phyloP scores from a whole-genome alignment of 2,797 vertebrate species.

The Poeciliopsis gracilis region DNA sequence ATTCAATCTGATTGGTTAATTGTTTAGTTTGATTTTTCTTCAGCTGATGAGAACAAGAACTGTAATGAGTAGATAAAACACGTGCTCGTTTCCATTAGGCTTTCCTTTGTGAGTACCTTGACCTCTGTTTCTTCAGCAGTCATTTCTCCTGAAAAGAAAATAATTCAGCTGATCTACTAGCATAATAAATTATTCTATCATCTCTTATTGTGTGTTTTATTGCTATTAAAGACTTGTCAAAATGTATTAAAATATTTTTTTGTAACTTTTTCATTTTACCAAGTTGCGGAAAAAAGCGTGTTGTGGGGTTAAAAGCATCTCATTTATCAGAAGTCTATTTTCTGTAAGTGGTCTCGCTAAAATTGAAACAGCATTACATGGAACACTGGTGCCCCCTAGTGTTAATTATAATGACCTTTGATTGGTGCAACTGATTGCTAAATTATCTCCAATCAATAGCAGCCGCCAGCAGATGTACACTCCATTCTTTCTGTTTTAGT shows the following conservation, averaged over 20 bases:
- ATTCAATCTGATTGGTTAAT: slow-evolving; percentile 45
- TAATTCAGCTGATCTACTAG: slow-evolving; percentile 47
- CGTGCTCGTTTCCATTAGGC: slow-evolving; percentile 64
- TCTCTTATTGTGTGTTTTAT: slow-evolving; percentile 50
- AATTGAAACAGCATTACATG: slow-evolving; percentile 60
- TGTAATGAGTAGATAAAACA: slow-evolving; percentile 49
- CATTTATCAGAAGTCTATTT: slow-evolving; percentile 58
- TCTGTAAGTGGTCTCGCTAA: slow-evolving; percentile 40
- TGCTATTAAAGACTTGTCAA: slow-evolving; percentile 62
- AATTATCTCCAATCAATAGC: slow-evolving; percentile 59
- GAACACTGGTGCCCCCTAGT: slow-evolving; percentile 86
- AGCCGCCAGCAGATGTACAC: slow-evolving; percentile 26
- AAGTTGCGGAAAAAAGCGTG: slow-evolving; percentile 49
- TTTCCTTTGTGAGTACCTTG: slow-evolving; percentile 61
- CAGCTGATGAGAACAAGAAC: slow-evolving; percentile 35
- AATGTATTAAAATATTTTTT: slow-evolving; percentile 74
- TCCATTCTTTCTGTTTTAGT: neutral
- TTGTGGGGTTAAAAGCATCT: slow-evolving; percentile 59
- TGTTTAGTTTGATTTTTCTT: slow-evolving; percentile 50
- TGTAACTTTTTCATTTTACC: slow-evolving; percentile 61
- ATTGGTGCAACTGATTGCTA: slow-evolving; percentile 51
- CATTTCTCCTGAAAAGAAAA: slow-evolving; percentile 55
- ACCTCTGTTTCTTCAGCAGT: slow-evolving; percentile 52
- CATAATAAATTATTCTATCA: slow-evolving; percentile 50
- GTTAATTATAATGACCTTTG: slow-evolving; percentile 68